Evolutionary conservation across 2,113 vertebrate species (phyloP), one percentile per base, ranked within the genome.

Genomic region (Lathamus discolor): DNA sequence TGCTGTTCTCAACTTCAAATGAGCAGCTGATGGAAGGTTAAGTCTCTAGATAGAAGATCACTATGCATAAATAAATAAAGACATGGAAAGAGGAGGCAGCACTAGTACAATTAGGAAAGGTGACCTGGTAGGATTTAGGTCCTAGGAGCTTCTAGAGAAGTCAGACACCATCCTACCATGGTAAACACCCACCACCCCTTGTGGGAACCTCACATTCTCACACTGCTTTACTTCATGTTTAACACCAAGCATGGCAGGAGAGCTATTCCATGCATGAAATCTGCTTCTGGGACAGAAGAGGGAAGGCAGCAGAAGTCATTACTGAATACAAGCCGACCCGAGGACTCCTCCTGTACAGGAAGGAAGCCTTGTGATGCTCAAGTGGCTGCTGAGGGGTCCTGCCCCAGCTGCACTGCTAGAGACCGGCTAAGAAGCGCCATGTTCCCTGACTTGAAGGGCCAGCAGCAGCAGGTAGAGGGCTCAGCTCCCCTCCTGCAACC

Each of bases 391-490:
- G 73, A 62, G 74, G 7, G 3, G 33, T 48, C 43, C 61, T 57
- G 31, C 11, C 31, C 13, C 1, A 6, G 28, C 52, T 22, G 7
- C 2, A 3, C 18, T 33, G 48, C 39, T n/a, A 29, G 49, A 76
- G 33, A 62, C 3, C 37, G 33, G n/a, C 17, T 46, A 39, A 43
- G 57, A 48, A 75, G 44, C 11, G 35, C 13, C 1, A 5, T 0
- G 1, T 19, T 35, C 29, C 25, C 25, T 66, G 39, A 12, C 16
- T 0, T 1, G 12, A 31, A 33, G 4, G 3, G 17, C 13, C 0
- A 2, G 28, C 13, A 63, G 14, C 13, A 72, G 23, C 29, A 63
- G 18, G 24, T 22, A 63, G 63, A 76, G 13, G 18, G 17, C 17
- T 41, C 39, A 27, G 10, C 2, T 73, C 6, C 7, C 8, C n/a